Evolutionary conservation across 2,113 vertebrate genomes (phyloP).

Genomic region (Dissostichus mawsoni): DNA sequence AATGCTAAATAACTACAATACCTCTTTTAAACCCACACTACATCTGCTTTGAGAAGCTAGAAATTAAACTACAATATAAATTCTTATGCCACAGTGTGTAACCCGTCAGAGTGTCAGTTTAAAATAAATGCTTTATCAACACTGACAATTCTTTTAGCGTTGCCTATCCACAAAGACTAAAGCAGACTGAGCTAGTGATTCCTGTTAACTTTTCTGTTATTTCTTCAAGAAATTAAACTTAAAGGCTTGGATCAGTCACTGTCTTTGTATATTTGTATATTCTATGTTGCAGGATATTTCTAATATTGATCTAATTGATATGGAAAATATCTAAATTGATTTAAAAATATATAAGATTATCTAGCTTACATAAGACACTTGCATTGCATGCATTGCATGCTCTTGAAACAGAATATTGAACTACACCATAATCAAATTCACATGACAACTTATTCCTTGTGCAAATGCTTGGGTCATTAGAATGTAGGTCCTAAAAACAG

Average conservation of each 20-base stretch:
- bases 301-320: neutral
- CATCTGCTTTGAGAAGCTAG: neutral
- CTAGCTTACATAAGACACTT: neutral
- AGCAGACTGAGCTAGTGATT: neutral
- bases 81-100: constrained; percentile 7
- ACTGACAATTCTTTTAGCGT: neutral
- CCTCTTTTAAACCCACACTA: neutral
- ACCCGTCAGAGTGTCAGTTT: neutral
- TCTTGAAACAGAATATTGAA: constrained; percentile 4
- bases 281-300: neutral
- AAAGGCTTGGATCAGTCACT: neutral
- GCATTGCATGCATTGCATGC: constrained; percentile 23
- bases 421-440: constrained; percentile 1
- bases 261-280: neutral
- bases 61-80: neutral
- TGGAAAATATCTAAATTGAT: neutral
- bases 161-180: neutral
- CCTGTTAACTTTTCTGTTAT: neutral
- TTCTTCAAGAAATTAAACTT: neutral
- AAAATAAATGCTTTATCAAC: neutral
- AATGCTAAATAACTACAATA: neutral
- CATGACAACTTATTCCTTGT: neutral
- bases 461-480: neutral
- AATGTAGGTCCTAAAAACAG: constrained; percentile 11
- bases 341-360: neutral